Conservation (phyloP, 2,113 vertebrate species). For the Lamprotornis superbus region DNA sequence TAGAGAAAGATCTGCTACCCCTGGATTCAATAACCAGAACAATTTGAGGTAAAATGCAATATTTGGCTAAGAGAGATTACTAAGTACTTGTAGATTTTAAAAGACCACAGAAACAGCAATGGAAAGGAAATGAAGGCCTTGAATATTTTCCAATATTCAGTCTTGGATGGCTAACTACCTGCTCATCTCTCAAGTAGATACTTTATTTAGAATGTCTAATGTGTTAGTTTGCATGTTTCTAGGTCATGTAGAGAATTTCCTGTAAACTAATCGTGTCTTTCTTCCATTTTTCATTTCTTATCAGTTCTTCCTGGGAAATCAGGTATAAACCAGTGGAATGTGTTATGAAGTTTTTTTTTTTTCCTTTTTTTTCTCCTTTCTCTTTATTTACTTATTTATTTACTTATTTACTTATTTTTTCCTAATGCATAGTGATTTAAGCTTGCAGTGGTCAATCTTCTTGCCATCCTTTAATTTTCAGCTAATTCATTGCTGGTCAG, state of each 20-base stretch:
- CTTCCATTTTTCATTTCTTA: conserved; percentile 84
- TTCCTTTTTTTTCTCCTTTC: not conserved
- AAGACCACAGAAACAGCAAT: conserved; percentile 28
- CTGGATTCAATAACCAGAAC: not conserved
- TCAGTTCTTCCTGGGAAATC: conserved; percentile 99
- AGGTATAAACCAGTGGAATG: conserved; percentile 90
- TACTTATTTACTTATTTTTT: too few relatives aligned
- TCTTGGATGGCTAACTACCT: conserved; percentile 4
- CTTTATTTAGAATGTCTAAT: conserved; percentile 31
- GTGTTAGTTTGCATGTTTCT: conserved; percentile 65
- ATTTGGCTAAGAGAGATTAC: conserved; percentile 5
- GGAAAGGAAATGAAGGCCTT: not conserved
- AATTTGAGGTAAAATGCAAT: not conserved
- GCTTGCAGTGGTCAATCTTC: conserved; percentile 71
- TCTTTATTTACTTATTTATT: not conserved
- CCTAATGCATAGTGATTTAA: conserved; percentile 66
- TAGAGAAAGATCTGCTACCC: not conserved
- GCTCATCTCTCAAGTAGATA: conserved; percentile 50
- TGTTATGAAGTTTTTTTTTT: conserved; percentile 56
- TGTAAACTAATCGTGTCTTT: conserved; percentile 82
- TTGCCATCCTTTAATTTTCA: conserved; percentile 60
- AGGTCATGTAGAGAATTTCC: conserved; percentile 61
- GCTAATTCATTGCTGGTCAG: conserved; percentile 73
- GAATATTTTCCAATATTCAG: conserved; percentile 16
- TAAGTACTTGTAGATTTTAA: not conserved